Base-by-base conservation (phyloP, 2,113 vertebrate species). In the Epinephelus lanceolatus region DNA sequence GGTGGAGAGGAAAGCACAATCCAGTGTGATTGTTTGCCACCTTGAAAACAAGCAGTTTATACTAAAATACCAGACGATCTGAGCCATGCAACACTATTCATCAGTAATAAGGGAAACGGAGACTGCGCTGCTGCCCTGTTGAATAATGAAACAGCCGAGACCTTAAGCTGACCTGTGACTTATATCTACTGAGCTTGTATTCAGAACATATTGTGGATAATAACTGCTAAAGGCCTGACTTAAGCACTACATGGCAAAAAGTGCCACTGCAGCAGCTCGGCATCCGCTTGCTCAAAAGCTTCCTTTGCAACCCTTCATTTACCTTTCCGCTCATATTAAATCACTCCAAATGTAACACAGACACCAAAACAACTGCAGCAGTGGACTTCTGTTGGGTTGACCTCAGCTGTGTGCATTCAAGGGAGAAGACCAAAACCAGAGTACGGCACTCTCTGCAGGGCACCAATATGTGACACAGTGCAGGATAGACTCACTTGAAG, bases 271-370 rank as follows among this genome's bases (percentile, higher is more conserved):
- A 86, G 86, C 88, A 87, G 75, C 76, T 0, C 18, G 25, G 27
- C 72, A 51, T 78, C 81, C 37, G 49, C 69, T 88, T 13, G 37
- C 72, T 78, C 51, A 69, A 84, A 80, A 75, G 80, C 86, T 85
- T 86, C 62, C 78, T 78, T 80, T 84, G 84, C 88, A 84, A 65
- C 55, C 69, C 69, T 75, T 68, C 57, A 25, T 90, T 88, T 87
- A 81, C 76, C 76, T 85, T 81, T 91, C 85, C 11, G 9, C 25
- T 91, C 81, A 19, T 52, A 81, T 92, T 90, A 87, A 81, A 83
- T 89, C 88, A 69, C 53, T 76, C 25, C 40, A 21, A 80, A 76
- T 71, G 60, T 60, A 60, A 84, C 47, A 33, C 75, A 47, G 17
- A 47, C 33, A 81, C 53, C 17, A 27, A 65, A 71, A 67, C 53